A percentile compares a stretch with the other conserved stretches of the same genome.
These are phyloP conservation scores for Ancistrus triradiatus DNA, from an alignment of 2,113 vertebrate genomes.

Conservation along the genomic window DNA sequence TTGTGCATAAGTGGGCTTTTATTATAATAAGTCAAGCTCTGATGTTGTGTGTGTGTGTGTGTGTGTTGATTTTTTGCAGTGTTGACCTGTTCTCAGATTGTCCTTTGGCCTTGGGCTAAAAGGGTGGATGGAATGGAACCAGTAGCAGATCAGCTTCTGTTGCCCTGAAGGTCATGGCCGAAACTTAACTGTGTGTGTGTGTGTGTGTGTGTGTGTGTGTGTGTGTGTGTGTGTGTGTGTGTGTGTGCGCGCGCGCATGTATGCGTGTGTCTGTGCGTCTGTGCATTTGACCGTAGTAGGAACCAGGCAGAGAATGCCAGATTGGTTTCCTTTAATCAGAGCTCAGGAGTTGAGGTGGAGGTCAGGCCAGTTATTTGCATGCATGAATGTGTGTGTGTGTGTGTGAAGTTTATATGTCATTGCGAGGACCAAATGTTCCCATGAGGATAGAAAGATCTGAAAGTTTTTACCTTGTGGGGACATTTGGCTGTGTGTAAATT, in stretches of 20 bases:
- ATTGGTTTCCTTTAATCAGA: constrained; percentile 14
- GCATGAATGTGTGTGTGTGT: constrained; percentile 4
- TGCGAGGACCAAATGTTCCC: no score
- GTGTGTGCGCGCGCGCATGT: neutral
- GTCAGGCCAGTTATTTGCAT: neutral
- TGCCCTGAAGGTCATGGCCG: constrained; percentile 38
- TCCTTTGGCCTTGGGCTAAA: no score
- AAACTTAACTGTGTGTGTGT: neutral
- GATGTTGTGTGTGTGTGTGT: constrained; percentile 8
- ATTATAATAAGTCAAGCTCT: no score
- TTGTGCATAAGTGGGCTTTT: no score
- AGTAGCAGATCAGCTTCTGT: constrained; percentile 55
- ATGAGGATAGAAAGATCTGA: no score
- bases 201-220: neutral
- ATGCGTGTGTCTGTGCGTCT: no score
- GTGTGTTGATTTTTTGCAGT: neutral
- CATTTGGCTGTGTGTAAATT: constrained; percentile 11
- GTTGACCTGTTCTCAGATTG: constrained; percentile 34
- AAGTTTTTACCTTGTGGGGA: no score
- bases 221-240: neutral
- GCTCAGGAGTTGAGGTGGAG: constrained; percentile 7
- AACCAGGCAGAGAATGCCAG: constrained; percentile 7
- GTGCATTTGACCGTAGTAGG: constrained; percentile 2
- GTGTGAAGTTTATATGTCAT: no score
- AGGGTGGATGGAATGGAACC: constrained; percentile 14